phyloP scores from a whole-genome alignment of 2,888 invertebrate species.

The Zootermopsis nevadensis region DNA sequence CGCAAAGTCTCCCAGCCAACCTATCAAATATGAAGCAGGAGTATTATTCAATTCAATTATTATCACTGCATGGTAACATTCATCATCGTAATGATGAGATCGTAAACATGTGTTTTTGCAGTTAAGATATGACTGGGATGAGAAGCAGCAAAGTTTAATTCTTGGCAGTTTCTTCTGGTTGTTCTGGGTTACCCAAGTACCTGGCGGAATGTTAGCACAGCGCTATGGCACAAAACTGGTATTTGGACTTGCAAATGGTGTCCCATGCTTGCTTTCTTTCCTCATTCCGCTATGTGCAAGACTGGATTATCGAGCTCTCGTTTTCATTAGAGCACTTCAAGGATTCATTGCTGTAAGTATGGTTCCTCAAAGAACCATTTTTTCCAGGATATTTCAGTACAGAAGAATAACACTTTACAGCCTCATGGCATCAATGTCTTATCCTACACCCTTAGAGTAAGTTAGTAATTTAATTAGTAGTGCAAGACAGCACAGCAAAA shows the following conservation, averaged over 20 bases:
- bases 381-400: too few relatives aligned
- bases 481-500: too few relatives aligned
- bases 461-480: too few relatives aligned
- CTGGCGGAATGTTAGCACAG: constrained; percentile 76
- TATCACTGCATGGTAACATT: too few relatives aligned
- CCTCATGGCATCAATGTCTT: too few relatives aligned
- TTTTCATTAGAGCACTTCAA: constrained; percentile 73
- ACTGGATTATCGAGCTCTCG: constrained; percentile 68
- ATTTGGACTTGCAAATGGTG: constrained; percentile 74
- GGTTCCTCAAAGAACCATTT: too few relatives aligned
- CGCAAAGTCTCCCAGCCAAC: too few relatives aligned
- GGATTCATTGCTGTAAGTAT: constrained; percentile 75
- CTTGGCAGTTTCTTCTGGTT: constrained; percentile 80
- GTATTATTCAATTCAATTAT: too few relatives aligned
- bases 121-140: constrained; percentile 71
- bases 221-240: constrained; percentile 78
- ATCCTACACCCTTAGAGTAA: too few relatives aligned
- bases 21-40: too few relatives aligned
- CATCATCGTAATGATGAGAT: not conserved
- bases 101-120: not conserved
- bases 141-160: constrained; percentile 72
- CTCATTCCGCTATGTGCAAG: constrained; percentile 74
- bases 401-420: too few relatives aligned
- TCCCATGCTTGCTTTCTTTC: constrained; percentile 73
- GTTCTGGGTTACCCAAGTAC: constrained; percentile 77